Base-by-base conservation (phyloP, 2,888 invertebrate genomes). In the Drosophila multiciliata region DNA sequence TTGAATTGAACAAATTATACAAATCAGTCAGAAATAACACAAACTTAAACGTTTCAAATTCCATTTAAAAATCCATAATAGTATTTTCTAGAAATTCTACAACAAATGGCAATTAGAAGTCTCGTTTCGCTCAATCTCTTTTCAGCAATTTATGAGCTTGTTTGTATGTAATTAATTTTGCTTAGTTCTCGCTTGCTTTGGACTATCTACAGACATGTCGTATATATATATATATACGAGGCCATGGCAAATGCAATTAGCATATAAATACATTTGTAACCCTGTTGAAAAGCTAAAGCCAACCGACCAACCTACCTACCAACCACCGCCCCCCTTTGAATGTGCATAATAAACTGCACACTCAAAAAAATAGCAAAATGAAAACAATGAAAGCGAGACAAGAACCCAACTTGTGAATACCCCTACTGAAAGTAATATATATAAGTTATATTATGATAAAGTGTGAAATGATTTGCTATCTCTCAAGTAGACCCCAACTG, bases 241-340 rank as follows among this genome's bases (percentile, higher is more conserved):
- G 66, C 71, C 78, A 65, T 62, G 62, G 78, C 82, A 73, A 73
- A 66, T 83, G 75, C 75, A 83, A 83, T 83, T 83, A 83, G 84
- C 88, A 87, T 82, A 85, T 83, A 75, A 71, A 85, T 73, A 83
- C 78, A 81, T 81, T 75, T 75, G 66, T 69, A 87, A 84, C 75
- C 76, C 75, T 60, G 67, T 64, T 58, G 60, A 61, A 38, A 54
- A 54, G 32, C 17, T 23, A 64, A 54, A 32, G 52, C 49, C 60
- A 48, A 42, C 35, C 38, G 17, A 54, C 23, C 33, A 36, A 57
- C n/a, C 42, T 11, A 12, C 50, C 40, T 17, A 12, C 48, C 32
- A 8, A 17, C 35, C 33, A 12, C 12, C 40, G 36, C 12, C 42
- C 35, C 40, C 35, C 38, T 58, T 38, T 33, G 50, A 69, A 69